Conservation (phyloP, 2,888 invertebrate species). For the Hirtodrosophila trivittata region DNA sequence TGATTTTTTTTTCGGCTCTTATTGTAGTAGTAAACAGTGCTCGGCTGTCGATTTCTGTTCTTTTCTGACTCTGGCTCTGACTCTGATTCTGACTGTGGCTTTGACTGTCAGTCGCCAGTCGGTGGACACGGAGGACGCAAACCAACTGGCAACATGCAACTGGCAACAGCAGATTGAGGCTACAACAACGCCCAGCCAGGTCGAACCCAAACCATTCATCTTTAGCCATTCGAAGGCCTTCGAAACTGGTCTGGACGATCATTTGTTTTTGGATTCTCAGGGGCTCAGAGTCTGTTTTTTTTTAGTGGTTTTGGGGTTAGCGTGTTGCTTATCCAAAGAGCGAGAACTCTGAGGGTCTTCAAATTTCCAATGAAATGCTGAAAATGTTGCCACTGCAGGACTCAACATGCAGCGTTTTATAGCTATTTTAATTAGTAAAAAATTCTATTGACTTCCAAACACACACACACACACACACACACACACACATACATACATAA, state of each 20-base stretch:
- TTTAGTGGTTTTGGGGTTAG: conserved; percentile 54
- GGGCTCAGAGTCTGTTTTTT: conserved; percentile 1
- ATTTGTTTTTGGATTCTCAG: conserved; percentile 46
- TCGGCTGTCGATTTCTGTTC: conserved; percentile 74
- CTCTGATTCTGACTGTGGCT: conserved; percentile 45
- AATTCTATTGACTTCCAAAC: conserved; percentile 41
- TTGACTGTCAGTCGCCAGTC: conserved; percentile 59
- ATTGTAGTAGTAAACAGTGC: conserved; percentile 70
- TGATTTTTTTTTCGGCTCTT: conserved; percentile 48
- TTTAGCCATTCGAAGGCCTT: conserved; percentile 76
- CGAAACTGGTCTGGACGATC: conserved; percentile 57
- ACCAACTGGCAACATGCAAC: conserved; percentile 6
- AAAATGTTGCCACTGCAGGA: conserved; percentile 67
- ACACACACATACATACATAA: background rate
- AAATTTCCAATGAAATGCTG: conserved; percentile 77
- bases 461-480: conserved; percentile 17
- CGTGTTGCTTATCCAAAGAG: conserved; percentile 73
- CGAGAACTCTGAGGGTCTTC: conserved; percentile 18
- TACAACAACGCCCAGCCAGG: conserved; percentile 4
- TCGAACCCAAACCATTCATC: conserved; percentile 62
- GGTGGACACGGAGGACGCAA: conserved; percentile 48
- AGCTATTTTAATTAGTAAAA: conserved; percentile 77
- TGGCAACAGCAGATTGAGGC: conserved; percentile 6
- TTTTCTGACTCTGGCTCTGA: conserved; percentile 34
- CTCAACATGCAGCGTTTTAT: conserved; percentile 69